Evolutionary conservation across 2,888 invertebrate genomes (phyloP).

Genomic region (Habrosyne pyritoides): DNA sequence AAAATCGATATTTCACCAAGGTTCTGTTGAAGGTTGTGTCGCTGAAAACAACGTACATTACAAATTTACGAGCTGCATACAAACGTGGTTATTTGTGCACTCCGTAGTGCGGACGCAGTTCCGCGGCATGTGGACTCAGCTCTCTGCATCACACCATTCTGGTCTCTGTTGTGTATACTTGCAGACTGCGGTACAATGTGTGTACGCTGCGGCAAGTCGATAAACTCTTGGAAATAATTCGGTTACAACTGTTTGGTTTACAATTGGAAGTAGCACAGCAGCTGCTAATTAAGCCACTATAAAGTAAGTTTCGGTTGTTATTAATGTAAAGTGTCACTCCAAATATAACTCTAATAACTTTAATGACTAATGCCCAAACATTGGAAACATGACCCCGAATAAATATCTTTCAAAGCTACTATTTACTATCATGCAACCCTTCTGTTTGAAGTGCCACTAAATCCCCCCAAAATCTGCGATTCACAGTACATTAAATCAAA

Average conservation of each 20-base stretch:
- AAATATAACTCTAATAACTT: too few species aligned
- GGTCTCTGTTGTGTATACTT: constrained; percentile 21
- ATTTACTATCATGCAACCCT: neutral
- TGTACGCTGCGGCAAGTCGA: neutral
- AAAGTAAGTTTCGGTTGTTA: too few species aligned
- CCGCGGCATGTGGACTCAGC: constrained; percentile 25
- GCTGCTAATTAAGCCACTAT: too few species aligned
- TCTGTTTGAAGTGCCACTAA: neutral
- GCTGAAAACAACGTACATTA: neutral
- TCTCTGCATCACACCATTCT: constrained; percentile 17
- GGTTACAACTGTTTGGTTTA: neutral
- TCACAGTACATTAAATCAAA: constrained; percentile 41
- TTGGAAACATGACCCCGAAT: neutral
- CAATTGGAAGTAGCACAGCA: neutral
- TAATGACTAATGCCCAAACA: neutral
- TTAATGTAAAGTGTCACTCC: too few species aligned
- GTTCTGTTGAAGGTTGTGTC: constrained; percentile 3
- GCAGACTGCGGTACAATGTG: constrained; percentile 13
- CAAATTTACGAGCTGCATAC: neutral
- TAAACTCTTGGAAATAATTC: neutral
- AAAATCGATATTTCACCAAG: neutral
- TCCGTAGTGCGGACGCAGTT: constrained; percentile 9
- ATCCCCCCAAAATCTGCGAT: neutral
- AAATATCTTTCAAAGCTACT: neutral
- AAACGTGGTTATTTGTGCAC: constrained; percentile 21